Conservation (phyloP, 2,888 invertebrate genomes). For the Escarpia spicata region DNA sequence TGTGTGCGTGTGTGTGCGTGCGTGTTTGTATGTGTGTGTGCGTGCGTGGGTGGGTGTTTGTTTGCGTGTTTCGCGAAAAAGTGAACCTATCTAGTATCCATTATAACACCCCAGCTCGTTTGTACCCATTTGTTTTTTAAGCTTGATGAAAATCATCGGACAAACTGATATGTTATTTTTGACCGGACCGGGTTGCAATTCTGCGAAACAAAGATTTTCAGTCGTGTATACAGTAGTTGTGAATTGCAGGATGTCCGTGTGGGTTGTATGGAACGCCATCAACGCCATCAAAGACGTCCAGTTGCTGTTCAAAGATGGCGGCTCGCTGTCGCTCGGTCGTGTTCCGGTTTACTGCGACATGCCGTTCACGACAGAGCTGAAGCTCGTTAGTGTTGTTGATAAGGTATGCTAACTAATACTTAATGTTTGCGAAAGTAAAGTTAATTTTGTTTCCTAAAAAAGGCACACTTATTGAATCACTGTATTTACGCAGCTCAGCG, state of each 20-base stretch:
- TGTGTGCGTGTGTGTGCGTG: too few relatives aligned
- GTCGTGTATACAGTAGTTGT: background rate
- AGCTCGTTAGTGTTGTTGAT: conserved; percentile 39
- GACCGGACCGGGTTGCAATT: too few relatives aligned
- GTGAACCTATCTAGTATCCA: too few relatives aligned
- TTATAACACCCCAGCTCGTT: too few relatives aligned
- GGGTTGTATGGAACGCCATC: conserved; percentile 49
- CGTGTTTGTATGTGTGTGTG: too few relatives aligned
- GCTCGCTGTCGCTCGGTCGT: conserved; percentile 37
- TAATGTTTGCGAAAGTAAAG: background rate
- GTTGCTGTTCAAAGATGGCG: conserved; percentile 44
- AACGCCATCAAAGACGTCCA: conserved; percentile 46
- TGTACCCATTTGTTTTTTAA: too few relatives aligned
- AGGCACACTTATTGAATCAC: too few relatives aligned
- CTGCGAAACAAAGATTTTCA: background rate
- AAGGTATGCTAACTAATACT: conserved; percentile 42
- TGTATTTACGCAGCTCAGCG: background rate
- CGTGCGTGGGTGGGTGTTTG: too few relatives aligned
- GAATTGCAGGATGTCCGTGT: conserved; percentile 47
- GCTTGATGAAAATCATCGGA: too few relatives aligned
- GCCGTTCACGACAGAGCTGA: conserved; percentile 46
- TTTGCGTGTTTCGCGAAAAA: too few relatives aligned
- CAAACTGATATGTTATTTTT: too few relatives aligned
- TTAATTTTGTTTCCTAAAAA: background rate
- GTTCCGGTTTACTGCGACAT: conserved; percentile 51